phyloP scores from a whole-genome alignment of 2,113 vertebrate genomes.

The Eptatretus burgeri region DNA sequence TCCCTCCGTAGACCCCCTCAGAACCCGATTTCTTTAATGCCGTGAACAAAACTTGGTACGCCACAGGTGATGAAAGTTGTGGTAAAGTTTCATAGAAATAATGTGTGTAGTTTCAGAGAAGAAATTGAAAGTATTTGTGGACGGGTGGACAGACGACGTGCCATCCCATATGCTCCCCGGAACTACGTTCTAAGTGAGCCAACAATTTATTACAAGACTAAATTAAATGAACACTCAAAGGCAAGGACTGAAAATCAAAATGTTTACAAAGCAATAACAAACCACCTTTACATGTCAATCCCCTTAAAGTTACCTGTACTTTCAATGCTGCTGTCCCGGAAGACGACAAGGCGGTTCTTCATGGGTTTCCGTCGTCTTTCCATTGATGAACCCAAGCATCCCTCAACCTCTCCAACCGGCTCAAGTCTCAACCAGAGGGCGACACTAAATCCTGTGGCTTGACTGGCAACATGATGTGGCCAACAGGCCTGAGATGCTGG shows the following conservation, averaged over 20 bases:
- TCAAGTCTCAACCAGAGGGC: slow-evolving; percentile 46
- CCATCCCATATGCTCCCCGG: too few relatives aligned
- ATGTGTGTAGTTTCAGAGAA: too few relatives aligned
- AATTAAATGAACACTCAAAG: neutral
- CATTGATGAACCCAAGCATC: slow-evolving; percentile 12
- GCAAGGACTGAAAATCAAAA: neutral
- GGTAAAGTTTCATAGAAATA: too few relatives aligned
- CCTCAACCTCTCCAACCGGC: slow-evolving; percentile 14
- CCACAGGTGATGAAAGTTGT: too few relatives aligned
- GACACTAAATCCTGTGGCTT: slow-evolving; percentile 66
- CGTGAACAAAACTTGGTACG: too few relatives aligned
- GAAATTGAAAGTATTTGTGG: too few relatives aligned
- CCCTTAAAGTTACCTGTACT: slow-evolving; percentile 18
- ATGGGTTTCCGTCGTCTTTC: slow-evolving; percentile 22
- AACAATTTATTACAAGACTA: neutral
- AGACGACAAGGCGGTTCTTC: slow-evolving; percentile 12
- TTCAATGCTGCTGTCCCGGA: slow-evolving; percentile 18
- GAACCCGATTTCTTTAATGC: too few relatives aligned
- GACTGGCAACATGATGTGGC: slow-evolving; percentile 75
- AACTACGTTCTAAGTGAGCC: too few relatives aligned
- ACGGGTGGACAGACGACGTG: too few relatives aligned
- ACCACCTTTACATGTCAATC: neutral
- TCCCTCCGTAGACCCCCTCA: too few relatives aligned
- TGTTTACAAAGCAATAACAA: neutral
- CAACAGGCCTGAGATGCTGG: slow-evolving; percentile 67